phyloP scores from a whole-genome alignment of 2,113 vertebrate genomes.

The Phylloscopus whistleri region DNA sequence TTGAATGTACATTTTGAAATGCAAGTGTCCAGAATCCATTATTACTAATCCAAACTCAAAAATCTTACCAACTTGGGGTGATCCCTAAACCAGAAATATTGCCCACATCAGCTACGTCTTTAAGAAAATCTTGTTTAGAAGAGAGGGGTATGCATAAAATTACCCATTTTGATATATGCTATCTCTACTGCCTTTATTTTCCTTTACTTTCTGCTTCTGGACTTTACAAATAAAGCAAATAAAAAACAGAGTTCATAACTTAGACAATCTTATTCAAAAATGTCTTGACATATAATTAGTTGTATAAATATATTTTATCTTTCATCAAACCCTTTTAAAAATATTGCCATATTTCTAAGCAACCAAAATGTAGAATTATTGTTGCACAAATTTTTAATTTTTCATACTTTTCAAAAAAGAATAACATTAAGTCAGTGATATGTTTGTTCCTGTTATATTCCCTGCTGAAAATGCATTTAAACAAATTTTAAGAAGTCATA shows the following conservation, averaged over 20 bases:
- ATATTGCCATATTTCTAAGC: background rate
- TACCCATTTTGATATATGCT: background rate
- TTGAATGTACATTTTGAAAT: background rate
- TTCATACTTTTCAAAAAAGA: background rate
- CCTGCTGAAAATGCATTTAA: background rate
- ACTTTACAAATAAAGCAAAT: background rate
- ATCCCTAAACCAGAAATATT: background rate
- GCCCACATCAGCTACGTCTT: background rate
- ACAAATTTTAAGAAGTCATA: background rate
- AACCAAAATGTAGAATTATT: background rate
- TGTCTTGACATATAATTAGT: background rate
- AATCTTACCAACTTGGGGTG: background rate
- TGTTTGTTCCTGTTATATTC: background rate
- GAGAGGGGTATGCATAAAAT: background rate
- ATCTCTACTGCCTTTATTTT: background rate
- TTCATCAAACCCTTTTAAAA: background rate
- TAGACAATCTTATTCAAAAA: background rate
- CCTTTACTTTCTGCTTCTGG: background rate
- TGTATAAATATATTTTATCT: background rate
- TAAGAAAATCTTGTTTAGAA: background rate
- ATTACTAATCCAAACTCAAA: background rate
- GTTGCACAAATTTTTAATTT: background rate
- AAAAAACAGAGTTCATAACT: background rate
- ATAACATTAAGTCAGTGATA: background rate
- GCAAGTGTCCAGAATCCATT: background rate